These are phyloP conservation scores for Heliothis subflexa DNA, from an alignment of 1,140 invertebrate species.

Conservation along the genomic window DNA sequence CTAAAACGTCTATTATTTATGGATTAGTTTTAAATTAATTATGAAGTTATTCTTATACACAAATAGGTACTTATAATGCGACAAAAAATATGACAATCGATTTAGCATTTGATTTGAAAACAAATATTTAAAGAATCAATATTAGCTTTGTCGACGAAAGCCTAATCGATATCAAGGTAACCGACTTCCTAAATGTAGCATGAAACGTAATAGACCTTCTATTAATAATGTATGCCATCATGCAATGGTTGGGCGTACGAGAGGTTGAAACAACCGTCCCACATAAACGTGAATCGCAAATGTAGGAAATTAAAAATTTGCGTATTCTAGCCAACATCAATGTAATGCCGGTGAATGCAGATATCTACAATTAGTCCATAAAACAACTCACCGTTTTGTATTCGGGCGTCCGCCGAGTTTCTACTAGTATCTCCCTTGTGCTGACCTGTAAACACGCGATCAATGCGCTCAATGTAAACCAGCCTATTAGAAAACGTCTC, in stretches of 20 bases:
- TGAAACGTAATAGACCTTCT: slow-evolving; percentile 60
- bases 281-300: slow-evolving; percentile 46
- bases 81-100: neutral
- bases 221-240: slow-evolving; percentile 75
- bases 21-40: neutral
- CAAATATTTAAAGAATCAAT: slow-evolving; percentile 57
- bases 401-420: slow-evolving; percentile 78
- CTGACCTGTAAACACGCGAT: slow-evolving; percentile 84
- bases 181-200: slow-evolving; percentile 64
- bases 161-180: slow-evolving; percentile 71
- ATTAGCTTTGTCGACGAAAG: slow-evolving; percentile 57
- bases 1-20: slow-evolving; percentile 3
- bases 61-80: neutral
- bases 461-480: slow-evolving; percentile 79
- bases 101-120: neutral
- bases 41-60: neutral
- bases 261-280: slow-evolving; percentile 48
- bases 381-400: slow-evolving; percentile 82
- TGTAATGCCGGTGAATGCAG: slow-evolving; percentile 23
- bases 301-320: slow-evolving; percentile 42
- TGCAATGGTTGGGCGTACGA: slow-evolving; percentile 65
- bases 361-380: slow-evolving; percentile 40
- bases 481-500: slow-evolving; percentile 64
- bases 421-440: slow-evolving; percentile 83
- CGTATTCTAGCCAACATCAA: slow-evolving; percentile 13